Base-by-base conservation (phyloP, 2,113 vertebrate genomes). In the Vidua chalybeata region DNA sequence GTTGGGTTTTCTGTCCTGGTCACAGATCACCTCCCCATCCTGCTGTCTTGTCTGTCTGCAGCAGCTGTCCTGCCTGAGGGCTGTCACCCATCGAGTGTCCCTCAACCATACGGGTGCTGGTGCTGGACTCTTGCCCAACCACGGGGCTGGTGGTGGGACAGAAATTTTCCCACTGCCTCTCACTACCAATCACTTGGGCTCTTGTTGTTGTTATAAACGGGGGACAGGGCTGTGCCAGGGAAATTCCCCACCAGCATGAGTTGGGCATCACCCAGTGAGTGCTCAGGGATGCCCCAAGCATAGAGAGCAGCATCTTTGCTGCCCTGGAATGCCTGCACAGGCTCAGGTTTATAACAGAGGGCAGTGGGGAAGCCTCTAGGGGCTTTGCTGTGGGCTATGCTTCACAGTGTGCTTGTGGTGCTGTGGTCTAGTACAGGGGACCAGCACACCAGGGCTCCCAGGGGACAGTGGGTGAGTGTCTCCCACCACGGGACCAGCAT, bases 401-500 rank as follows among this genome's bases (percentile, higher is more conserved):
- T 94, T 94, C 0, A 14, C 28, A 9, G 28, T 17, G 61, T 39
- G 77, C 1, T 4, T 69, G 56, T 51, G 62, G 82, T 72, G 14
- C 13, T 43, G 20, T 55, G 55, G 49, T 28, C 67, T 16, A 5
- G 31, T 80, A 11, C 26, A 48, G 35, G 43, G 46, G 16, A 39
- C 13, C 72, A 69, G 86, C n/a, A 31, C 55, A 37, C 20, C 5
- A 7, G 43, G 58, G 63, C 24, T 80, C 46, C 48, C 54, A 10
- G 59, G 82, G 33, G 45, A 20, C 35, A 18, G 28, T 46, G 9
- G 27, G 21, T 10, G 37, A 64, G 16, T 43, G 61, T 37, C 43
- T 28, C 46, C 13, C 0, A 0, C 55, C 9, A 15, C 0, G 1
- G 22, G 16, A 13, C 43, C 59, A 59, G 39, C 39, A 18, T 43